These are phyloP conservation scores for Larimichthys polyactis DNA, from an alignment of 2,113 vertebrate species.

Conservation along the genomic window DNA sequence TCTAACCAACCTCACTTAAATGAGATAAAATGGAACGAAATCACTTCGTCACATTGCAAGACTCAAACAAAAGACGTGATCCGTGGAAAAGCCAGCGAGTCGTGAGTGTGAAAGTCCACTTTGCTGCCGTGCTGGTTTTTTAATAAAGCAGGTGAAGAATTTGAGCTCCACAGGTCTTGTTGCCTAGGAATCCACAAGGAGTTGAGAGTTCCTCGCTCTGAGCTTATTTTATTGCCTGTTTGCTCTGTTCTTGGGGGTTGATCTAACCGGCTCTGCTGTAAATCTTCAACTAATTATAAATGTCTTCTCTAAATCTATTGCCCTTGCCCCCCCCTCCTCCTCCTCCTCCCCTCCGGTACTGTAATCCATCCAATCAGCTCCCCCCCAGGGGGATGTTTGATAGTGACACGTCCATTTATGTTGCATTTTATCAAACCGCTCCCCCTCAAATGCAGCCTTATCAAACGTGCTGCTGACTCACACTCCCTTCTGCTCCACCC, in stretches of 20 bases:
- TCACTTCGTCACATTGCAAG: neutral
- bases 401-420: slow-evolving; percentile 36
- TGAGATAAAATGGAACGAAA: neutral
- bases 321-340: neutral
- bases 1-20: neutral
- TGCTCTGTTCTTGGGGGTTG: slow-evolving; percentile 36
- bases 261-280: slow-evolving; percentile 45
- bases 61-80: neutral
- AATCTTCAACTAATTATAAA: slow-evolving; percentile 71
- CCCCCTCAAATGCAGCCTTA: slow-evolving; percentile 46
- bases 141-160: slow-evolving; percentile 20
- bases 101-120: neutral
- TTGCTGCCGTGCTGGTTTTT: neutral
- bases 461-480: slow-evolving; percentile 68
- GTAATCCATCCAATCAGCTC: slow-evolving; percentile 60
- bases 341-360: neutral
- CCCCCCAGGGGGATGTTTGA: slow-evolving; percentile 35
- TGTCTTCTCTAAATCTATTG: slow-evolving; percentile 52
- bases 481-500: slow-evolving; percentile 41
- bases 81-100: neutral
- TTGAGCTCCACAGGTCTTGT: slow-evolving; percentile 26
- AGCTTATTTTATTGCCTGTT: slow-evolving; percentile 53
- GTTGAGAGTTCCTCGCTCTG: slow-evolving; percentile 14
- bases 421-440: slow-evolving; percentile 29
- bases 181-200: slow-evolving; percentile 27